Evolutionary conservation across 2,888 invertebrate species (phyloP), one percentile per base, ranked within the genome.

Genomic region (Peribatodes rhomboidaria): DNA sequence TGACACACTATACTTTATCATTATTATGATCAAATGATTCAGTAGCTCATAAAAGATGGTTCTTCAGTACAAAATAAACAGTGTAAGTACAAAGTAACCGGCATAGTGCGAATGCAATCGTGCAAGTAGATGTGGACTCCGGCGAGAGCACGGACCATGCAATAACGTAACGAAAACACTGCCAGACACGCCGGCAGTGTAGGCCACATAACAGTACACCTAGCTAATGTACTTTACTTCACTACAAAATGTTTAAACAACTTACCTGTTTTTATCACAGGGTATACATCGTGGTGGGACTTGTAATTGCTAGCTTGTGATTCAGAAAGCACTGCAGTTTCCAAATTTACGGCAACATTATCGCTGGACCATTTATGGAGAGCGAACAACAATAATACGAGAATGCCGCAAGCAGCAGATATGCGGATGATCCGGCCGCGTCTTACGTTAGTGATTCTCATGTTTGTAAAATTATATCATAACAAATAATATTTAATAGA

Each of bases 401-500:
- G 86, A 69, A 95, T 86, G 70, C 92, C 83, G 73, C 94, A 89
- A 57, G 92, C 90, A 55, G 92, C 83, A 11, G 84, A 83, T 72
- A 95, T 86, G 70, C 95, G 94, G 72, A 94, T 87, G 65, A 95
- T 93, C 69, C 95, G 89, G 44, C 95, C 95, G 55, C 94, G 93
- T 75, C 95, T 92, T 55, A 95, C 84, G 74, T 95, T 95, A 73
- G 95, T 94, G 61, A 95, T 93, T 75, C 95, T 94, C 95, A 95
- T 95, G 80, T 81, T 90, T 69, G 49, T 60, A 18, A 49, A 20
- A 55, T 63, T 73, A 73, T 74, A 60, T 73, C 84, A 83, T 83
- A 73, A 77, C 75, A 83, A 76, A 68, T 65, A 63, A 61, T 41
- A 54, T 31, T 56, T 39, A 50, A 66, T 65, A 68, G 67, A 68